These are phyloP conservation scores for Drosophila robusta DNA, from an alignment of 2,888 invertebrate species.

Conservation along the genomic window DNA sequence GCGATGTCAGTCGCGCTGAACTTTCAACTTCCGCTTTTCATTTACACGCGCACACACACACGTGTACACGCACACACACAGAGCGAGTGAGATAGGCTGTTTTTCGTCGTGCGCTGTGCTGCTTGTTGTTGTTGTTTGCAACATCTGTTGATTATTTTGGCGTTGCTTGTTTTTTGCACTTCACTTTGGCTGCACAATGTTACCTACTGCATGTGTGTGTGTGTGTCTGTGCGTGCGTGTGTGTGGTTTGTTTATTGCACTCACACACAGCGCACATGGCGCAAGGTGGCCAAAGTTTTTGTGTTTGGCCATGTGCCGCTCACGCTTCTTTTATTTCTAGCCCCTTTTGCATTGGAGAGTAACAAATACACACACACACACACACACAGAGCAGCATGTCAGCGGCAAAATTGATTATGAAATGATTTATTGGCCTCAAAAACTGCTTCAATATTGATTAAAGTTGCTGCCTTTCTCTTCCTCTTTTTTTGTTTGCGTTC, in stretches of 20 bases:
- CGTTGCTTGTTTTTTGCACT: slow-evolving; percentile 61
- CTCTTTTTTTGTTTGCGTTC: slow-evolving; percentile 14
- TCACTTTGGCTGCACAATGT: slow-evolving; percentile 46
- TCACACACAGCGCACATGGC: slow-evolving; percentile 47
- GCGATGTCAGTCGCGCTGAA: slow-evolving; percentile 72
- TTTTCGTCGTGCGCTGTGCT: slow-evolving; percentile 39
- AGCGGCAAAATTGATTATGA: slow-evolving; percentile 82
- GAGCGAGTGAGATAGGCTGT: slow-evolving; percentile 39
- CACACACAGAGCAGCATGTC: slow-evolving; percentile 62
- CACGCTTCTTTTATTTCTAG: slow-evolving; percentile 42
- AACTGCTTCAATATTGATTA: slow-evolving; percentile 81
- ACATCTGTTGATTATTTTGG: slow-evolving; percentile 79
- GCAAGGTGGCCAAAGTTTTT: slow-evolving; percentile 61
- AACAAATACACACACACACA: slow-evolving; percentile 15
- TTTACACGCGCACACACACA: slow-evolving; percentile 58
- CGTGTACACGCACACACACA: slow-evolving; percentile 3
- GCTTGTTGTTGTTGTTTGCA: slow-evolving; percentile 53
- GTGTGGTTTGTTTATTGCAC: slow-evolving; percentile 70
- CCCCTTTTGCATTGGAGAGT: slow-evolving; percentile 39
- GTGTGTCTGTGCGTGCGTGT: slow-evolving; percentile 21
- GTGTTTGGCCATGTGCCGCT: slow-evolving; percentile 57
- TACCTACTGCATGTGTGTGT: slow-evolving; percentile 32
- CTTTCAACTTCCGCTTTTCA: slow-evolving; percentile 78
- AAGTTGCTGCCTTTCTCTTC: slow-evolving; percentile 58
- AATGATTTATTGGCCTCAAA: slow-evolving; percentile 83